Base-by-base conservation (phyloP, 2,888 invertebrate genomes). In the Limnephilus auricula region DNA sequence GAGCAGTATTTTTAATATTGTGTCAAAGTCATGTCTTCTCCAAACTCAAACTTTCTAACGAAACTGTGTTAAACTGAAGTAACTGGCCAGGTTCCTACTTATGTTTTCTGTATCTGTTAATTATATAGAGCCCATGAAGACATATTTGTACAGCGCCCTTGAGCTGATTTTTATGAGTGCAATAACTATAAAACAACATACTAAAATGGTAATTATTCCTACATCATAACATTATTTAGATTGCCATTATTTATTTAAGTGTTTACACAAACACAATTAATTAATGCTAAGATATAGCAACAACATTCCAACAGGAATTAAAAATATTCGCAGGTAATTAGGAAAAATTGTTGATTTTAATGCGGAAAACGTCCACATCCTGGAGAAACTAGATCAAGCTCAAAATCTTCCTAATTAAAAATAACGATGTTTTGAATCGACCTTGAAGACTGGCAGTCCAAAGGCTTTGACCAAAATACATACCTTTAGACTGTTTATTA, bases 311-410 rank as follows among this genome's bases (percentile, higher is more conserved):
- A 65, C 65, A 25, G 25, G 2, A 65, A 65, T 65, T 65, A 25
- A 65, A 65, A 65, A 5, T 65, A 13, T 65, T 25, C 5, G 6
- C 25, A 15, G 65, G 65, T 25, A 65, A 65, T 65, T 65, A 65
- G 65, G 25, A n/a, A 65, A 25, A 25, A 65, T n/a, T 25, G 25
- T 25, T 83, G 32, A 37, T 37, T 34, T 37, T 83, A 25, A 18
- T 83, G 34, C 83, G 83, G 32, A 83, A 83, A 86, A 10, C 13
- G 15, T 50, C 32, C 31, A 86, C 50, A 65, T 86, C 86, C 86
- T 25, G 86, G 31, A 86, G 65, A 86, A 86, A 86, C 86, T 86
- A 86, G 86, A 86, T 50, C 86, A 86, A 86, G n/a, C 85, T 85
- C 85, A 31, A 85, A 34, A 85, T 50, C 86, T 30, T 30, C 45